Percentiles rank a stretch among this genome's conserved stretches.
Conservation (phyloP, 1,140 invertebrate genomes). For the Drosophila malerkotliana region DNA sequence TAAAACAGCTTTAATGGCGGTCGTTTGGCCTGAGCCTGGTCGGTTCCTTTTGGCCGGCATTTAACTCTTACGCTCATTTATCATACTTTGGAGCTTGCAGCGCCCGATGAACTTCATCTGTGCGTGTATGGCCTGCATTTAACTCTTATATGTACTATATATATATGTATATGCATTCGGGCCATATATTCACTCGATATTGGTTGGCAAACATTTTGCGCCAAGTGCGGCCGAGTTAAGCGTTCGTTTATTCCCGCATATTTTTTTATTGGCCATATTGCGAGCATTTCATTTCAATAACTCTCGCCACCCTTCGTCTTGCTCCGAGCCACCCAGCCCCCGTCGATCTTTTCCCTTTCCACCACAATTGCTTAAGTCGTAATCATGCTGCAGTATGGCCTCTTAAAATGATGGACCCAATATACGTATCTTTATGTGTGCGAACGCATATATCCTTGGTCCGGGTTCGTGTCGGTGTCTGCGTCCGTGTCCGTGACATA, state of each 20-base stretch:
- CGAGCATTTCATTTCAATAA: slow-evolving; percentile 71
- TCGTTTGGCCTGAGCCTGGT: slow-evolving; percentile 54
- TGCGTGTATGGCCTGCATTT: slow-evolving; percentile 48
- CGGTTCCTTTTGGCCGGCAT: slow-evolving; percentile 55
- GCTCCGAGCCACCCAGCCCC: not conserved
- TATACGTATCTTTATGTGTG: slow-evolving; percentile 5
- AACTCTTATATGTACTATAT: slow-evolving; percentile 22
- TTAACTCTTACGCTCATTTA: slow-evolving; percentile 78
- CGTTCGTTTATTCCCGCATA: slow-evolving; percentile 66
- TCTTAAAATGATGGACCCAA: slow-evolving; percentile 64
- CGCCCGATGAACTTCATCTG: slow-evolving; percentile 54
- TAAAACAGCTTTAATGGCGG: slow-evolving; percentile 73
- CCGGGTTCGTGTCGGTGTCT: slow-evolving; percentile 2
- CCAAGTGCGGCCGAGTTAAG: slow-evolving; percentile 61
- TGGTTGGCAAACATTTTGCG: slow-evolving; percentile 62
- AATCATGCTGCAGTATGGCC: slow-evolving; percentile 68
- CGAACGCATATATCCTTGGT: slow-evolving; percentile 9
- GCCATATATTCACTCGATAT: slow-evolving; percentile 21
- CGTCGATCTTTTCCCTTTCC: slow-evolving; percentile 5
- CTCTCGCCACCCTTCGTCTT: slow-evolving; percentile 12
- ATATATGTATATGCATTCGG: slow-evolving; percentile 1
- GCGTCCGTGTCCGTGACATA: slow-evolving; percentile 22
- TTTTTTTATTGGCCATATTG: slow-evolving; percentile 79
- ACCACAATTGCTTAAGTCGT: slow-evolving; percentile 60
- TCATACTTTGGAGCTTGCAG: slow-evolving; percentile 72